A percentile compares a stretch with the other conserved stretches of the same genome.
Conservation (phyloP, 1,140 invertebrate species). For the Drosophila quadrilineata region DNA sequence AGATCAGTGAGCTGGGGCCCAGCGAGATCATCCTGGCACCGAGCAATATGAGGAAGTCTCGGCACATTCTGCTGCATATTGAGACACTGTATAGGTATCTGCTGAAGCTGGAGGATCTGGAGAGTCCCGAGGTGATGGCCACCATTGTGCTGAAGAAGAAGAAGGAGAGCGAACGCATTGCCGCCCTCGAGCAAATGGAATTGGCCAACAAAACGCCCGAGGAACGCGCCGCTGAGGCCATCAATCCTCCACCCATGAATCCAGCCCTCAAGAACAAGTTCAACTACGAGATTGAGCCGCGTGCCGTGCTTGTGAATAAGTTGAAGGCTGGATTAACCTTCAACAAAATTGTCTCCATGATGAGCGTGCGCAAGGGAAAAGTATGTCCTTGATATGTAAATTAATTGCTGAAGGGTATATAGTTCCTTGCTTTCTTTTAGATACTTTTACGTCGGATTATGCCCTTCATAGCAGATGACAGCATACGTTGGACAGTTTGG, state of each 20-base stretch:
- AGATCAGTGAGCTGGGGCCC: slow-evolving; percentile 28
- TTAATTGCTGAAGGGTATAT: not conserved
- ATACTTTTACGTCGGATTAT: slow-evolving; percentile 84
- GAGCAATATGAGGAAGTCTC: slow-evolving; percentile 83
- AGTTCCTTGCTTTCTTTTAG: slow-evolving; percentile 58
- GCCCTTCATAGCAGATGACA: slow-evolving; percentile 82
- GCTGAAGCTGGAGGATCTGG: slow-evolving; percentile 88
- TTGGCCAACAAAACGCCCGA: slow-evolving; percentile 71
- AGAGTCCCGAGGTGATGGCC: slow-evolving; percentile 86
- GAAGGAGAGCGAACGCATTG: slow-evolving; percentile 83
- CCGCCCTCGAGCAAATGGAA: slow-evolving; percentile 82
- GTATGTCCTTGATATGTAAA: slow-evolving; percentile 80
- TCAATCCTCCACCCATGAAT: slow-evolving; percentile 80
- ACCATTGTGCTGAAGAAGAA: slow-evolving; percentile 85
- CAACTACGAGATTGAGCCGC: slow-evolving; percentile 72
- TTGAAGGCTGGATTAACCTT: slow-evolving; percentile 85
- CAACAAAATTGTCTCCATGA: slow-evolving; percentile 85
- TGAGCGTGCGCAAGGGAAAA: slow-evolving; percentile 89
- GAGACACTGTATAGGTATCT: slow-evolving; percentile 88
- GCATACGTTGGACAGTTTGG: slow-evolving; percentile 82
- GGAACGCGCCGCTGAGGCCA: slow-evolving; percentile 73
- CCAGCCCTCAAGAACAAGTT: slow-evolving; percentile 72
- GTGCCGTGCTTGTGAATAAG: slow-evolving; percentile 83
- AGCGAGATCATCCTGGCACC: slow-evolving; percentile 50
- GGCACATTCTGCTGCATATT: slow-evolving; percentile 90